phyloP scores from a whole-genome alignment of 2,113 vertebrate species.

The Macquaria ambigua region DNA sequence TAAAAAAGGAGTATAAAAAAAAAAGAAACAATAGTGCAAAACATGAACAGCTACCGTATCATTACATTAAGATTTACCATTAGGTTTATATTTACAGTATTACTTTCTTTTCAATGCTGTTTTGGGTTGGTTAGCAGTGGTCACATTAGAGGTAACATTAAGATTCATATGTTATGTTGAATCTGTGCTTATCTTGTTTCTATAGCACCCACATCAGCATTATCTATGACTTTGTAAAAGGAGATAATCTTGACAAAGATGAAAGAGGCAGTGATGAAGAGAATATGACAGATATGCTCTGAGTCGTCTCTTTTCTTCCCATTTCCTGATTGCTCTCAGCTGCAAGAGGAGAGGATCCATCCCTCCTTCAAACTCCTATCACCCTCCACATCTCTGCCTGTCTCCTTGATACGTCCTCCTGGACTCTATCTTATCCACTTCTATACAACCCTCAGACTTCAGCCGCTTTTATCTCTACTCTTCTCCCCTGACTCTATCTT shows the following conservation, averaged over 20 bases:
- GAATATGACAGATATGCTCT: slow-evolving; percentile 37
- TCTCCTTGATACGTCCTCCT: slow-evolving; percentile 73
- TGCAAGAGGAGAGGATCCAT: slow-evolving; percentile 44
- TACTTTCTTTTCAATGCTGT: background rate
- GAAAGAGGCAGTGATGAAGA: slow-evolving; percentile 42
- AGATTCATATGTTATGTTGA: slow-evolving; percentile 6
- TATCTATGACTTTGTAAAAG: slow-evolving; percentile 23
- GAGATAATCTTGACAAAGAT: slow-evolving; percentile 50
- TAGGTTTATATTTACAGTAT: background rate
- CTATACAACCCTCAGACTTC: slow-evolving; percentile 57
- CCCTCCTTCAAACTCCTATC: slow-evolving; percentile 59
- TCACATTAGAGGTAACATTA: slow-evolving; percentile 17
- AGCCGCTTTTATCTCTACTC: slow-evolving; percentile 67
- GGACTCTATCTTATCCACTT: slow-evolving; percentile 70
- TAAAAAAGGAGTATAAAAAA: no score
- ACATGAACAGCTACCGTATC: background rate
- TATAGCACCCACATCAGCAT: background rate
- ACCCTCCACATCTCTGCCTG: slow-evolving; percentile 53
- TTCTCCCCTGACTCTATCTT: slow-evolving; percentile 52
- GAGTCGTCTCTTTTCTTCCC: slow-evolving; percentile 30
- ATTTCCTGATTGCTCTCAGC: slow-evolving; percentile 48
- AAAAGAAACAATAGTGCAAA: background rate
- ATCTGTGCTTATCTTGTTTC: slow-evolving; percentile 44
- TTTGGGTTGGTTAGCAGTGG: background rate
- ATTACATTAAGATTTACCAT: background rate